These are phyloP conservation scores for Geococcyx californianus DNA, from an alignment of 2,113 vertebrate species.

Conservation along the genomic window DNA sequence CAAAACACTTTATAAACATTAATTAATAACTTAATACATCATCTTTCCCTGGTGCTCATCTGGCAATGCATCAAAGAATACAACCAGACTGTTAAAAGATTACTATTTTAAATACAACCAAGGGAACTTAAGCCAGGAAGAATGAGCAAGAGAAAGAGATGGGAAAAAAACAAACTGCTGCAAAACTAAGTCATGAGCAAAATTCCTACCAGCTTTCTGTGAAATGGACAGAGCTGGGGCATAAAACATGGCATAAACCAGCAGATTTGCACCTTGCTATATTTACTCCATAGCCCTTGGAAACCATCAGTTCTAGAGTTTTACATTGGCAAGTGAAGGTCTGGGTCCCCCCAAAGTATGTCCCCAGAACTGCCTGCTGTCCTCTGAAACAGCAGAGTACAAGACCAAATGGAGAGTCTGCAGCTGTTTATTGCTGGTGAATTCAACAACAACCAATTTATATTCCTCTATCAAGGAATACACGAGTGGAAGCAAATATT, in stretches of 20 bases:
- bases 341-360: neutral
- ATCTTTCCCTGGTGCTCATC: constrained; percentile 28
- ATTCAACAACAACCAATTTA: constrained; percentile 32
- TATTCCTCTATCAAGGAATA: constrained; percentile 61
- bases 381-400: neutral
- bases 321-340: neutral
- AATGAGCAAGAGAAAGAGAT: neutral
- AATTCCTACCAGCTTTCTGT: neutral
- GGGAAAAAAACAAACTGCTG: neutral
- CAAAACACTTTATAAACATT: constrained; percentile 22
- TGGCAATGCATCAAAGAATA: constrained; percentile 28
- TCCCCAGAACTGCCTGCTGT: neutral
- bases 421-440: constrained; percentile 37
- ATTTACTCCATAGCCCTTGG: neutral
- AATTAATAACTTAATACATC: constrained; percentile 31
- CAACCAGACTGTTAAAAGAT: neutral
- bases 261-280: neutral
- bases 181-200: neutral
- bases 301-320: neutral
- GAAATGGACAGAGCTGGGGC: neutral
- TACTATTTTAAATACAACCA: neutral
- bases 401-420: neutral
- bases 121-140: neutral
- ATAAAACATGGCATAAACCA: neutral
- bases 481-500: constrained; percentile 67